Evolutionary conservation across 2,888 invertebrate species (phyloP).

Genomic region (Chloroclysta siterata): DNA sequence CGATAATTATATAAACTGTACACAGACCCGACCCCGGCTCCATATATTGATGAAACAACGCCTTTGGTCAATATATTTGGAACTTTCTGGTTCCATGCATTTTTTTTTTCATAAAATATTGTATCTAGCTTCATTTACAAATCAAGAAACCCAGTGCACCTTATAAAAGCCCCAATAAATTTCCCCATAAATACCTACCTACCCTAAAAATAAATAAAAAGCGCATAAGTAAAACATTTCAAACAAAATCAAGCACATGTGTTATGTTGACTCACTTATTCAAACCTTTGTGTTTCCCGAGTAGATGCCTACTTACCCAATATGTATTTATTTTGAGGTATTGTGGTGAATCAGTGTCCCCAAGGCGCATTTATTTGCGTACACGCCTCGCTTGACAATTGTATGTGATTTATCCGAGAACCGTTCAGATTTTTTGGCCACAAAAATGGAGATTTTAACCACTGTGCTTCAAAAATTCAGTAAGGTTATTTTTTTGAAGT

Average conservation of each 20-base stretch:
- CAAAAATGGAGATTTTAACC: constrained; percentile 12
- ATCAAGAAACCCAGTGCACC: neutral
- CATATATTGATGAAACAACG: too few species aligned
- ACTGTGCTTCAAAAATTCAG: neutral
- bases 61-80: too few species aligned
- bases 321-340: constrained; percentile 75
- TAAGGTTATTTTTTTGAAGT: too few species aligned
- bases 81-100: too few species aligned
- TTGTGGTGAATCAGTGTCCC: constrained; percentile 73
- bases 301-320: constrained; percentile 53
- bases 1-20: too few species aligned
- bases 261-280: constrained; percentile 58
- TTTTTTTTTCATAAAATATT: too few species aligned
- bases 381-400: constrained; percentile 66
- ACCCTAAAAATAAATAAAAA: constrained; percentile 34
- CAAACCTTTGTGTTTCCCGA: constrained; percentile 60
- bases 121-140: too few species aligned
- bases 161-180: constrained; percentile 22
- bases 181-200: neutral
- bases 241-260: constrained; percentile 45
- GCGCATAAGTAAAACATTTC: constrained; percentile 35
- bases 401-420: constrained; percentile 63
- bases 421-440: constrained; percentile 36
- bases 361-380: constrained; percentile 75
- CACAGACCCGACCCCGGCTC: too few species aligned